Percentiles rank a stretch among this genome's conserved stretches.
Evolutionary conservation across 2,888 invertebrate genomes (phyloP).

Genomic region (Apotomis turbidana): DNA sequence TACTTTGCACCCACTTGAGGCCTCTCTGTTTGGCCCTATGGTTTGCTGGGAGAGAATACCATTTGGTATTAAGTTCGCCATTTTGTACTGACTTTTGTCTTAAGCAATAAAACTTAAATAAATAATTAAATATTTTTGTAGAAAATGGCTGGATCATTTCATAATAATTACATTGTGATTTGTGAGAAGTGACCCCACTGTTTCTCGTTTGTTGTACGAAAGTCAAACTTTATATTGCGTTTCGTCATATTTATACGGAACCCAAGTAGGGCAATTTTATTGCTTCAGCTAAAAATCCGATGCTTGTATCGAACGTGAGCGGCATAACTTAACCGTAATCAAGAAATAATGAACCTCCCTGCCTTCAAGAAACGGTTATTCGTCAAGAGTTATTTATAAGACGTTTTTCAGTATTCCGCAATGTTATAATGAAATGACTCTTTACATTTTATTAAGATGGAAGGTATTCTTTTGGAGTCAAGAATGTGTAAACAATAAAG

Average conservation of each 20-base stretch:
- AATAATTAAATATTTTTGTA: no score
- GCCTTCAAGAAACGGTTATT: conserved; percentile 26
- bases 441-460: no score
- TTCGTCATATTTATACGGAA: conserved; percentile 4
- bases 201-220: neutral
- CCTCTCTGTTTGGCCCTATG: no score
- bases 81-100: no score
- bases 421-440: neutral
- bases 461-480: no score
- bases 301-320: conserved; percentile 22
- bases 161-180: neutral
- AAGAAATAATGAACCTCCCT: conserved; percentile 34
- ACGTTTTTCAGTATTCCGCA: conserved; percentile 23
- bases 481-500: no score
- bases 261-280: conserved; percentile 18
- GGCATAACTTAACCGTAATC: conserved; percentile 34
- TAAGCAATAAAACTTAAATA: no score
- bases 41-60: no score
- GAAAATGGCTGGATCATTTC: no score
- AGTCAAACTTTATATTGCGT: neutral
- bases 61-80: no score
- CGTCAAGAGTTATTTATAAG: conserved; percentile 25
- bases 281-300: conserved; percentile 26
- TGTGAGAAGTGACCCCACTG: neutral
- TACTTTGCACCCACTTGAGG: no score